Conservation (phyloP, 2,797 vertebrate genomes). For the Chelon labrosus region DNA sequence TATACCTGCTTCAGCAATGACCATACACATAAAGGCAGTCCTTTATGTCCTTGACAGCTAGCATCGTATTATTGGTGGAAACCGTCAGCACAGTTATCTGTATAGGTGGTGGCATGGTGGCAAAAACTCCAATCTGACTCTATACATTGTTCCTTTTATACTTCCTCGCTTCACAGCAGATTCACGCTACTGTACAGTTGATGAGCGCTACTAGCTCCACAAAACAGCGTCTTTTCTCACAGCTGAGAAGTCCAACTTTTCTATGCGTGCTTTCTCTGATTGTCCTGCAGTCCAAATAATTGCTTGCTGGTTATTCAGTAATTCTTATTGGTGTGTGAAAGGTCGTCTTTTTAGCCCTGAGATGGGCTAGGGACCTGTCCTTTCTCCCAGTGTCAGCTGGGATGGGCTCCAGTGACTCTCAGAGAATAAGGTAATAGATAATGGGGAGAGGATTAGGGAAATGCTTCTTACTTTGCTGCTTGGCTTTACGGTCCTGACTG, state of each 20-base stretch:
- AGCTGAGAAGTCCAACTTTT: conserved; percentile 2
- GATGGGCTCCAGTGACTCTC: too few species aligned
- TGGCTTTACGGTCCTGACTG: too few species aligned
- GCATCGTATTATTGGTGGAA: neutral
- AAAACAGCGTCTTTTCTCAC: neutral
- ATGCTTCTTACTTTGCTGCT: too few species aligned
- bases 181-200: neutral
- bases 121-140: conserved; percentile 11
- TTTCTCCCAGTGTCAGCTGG: too few species aligned
- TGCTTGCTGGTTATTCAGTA: too few species aligned
- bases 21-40: too few species aligned
- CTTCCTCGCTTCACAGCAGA: neutral
- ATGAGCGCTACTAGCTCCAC: conserved; percentile 8
- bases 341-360: too few species aligned
- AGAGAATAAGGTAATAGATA: too few species aligned
- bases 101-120: neutral
- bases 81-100: conserved; percentile 12
- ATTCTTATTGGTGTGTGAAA: too few species aligned
- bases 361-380: too few species aligned
- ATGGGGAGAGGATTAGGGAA: too few species aligned
- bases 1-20: too few species aligned
- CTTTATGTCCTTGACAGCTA: conserved; percentile 1
- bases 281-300: neutral
- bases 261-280: neutral
- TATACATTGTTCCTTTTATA: conserved; percentile 2